Evolutionary conservation across 2,113 vertebrate species (phyloP).

Genomic region (Anser cygnoides): DNA sequence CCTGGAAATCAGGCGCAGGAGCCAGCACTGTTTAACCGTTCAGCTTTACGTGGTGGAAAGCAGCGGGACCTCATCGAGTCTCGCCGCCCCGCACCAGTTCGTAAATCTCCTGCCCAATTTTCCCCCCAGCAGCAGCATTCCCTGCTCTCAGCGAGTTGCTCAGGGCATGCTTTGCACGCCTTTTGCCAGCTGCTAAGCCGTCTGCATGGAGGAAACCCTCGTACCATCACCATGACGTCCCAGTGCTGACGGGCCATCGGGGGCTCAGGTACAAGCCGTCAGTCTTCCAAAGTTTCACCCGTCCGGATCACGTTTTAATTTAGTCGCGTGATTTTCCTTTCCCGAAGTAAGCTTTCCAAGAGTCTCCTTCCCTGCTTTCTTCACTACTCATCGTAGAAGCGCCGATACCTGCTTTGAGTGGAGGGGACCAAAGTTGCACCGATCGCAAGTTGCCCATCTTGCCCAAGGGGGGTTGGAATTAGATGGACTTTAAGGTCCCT

Average conservation of each 20-base stretch:
- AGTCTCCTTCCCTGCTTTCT: neutral
- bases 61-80: neutral
- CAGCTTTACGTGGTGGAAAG: neutral
- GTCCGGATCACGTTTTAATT: neutral
- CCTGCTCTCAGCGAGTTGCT: neutral
- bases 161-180: neutral
- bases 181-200: neutral
- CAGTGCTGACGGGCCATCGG: fast-evolving
- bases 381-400: neutral
- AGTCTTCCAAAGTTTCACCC: neutral
- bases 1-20: neutral
- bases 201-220: neutral
- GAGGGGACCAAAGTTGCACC: neutral
- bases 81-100: neutral
- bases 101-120: neutral
- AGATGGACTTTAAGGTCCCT: too few relatives aligned
- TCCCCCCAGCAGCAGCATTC: neutral
- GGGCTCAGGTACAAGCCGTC: neutral
- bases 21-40: neutral
- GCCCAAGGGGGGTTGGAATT: too few relatives aligned
- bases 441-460: neutral
- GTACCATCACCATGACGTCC: neutral
- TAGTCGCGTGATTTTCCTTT: neutral
- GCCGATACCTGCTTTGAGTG: neutral
- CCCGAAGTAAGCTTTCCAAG: neutral